Base-by-base conservation (phyloP, 2,888 invertebrate species). In the Leptinotarsa juncta region DNA sequence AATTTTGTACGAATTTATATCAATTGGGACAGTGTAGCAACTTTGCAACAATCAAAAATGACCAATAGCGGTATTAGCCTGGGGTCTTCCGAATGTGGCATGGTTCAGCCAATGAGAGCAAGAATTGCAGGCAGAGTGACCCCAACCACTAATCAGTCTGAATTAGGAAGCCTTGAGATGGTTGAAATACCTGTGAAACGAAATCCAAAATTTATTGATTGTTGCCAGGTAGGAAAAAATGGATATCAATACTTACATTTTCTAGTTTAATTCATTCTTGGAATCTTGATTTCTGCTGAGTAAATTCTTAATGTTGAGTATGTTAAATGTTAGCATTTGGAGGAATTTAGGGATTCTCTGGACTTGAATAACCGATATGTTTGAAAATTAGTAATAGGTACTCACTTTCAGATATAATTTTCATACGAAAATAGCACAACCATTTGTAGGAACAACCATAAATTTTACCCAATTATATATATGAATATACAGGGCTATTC, bases 101-200 rank as follows among this genome's bases (percentile, higher is more conserved):
- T 87, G 85, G 89, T 87, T 55, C 90, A 90, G 73, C 89, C 91
- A 0, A 91, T 93, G 90, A 88, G 92, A 74, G 93, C 93, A 20
- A 88, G 94, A 70, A 94, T 94, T 73, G 94, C 94, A 3, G 94
- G 94, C 1, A 89, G 93, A 82, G 94, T 94, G 0, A 94, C 94
- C 15, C 94, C 94, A 0, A 93, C 93, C 68, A 90, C 91, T 14
- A 91, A 91, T 78, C 89, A 92, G 75, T 89, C 91, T 0, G 90
- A 91, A 80, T 90, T 92, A 74, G 88, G 88, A 23, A 90, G 89
- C 79, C 88, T 93, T 70, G 94, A 94, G 86, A 93, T 94, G 89
- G 93, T 95, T 77, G 94, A 94, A 85, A 87, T 95, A 65, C 94
- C 94, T 0, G 86, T 93, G 4, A 90, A 90, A 72, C 85, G 88